These are phyloP conservation scores for Montipora capricornis DNA, from an alignment of 64 coral and sea anemone species.

Conservation along the genomic window DNA sequence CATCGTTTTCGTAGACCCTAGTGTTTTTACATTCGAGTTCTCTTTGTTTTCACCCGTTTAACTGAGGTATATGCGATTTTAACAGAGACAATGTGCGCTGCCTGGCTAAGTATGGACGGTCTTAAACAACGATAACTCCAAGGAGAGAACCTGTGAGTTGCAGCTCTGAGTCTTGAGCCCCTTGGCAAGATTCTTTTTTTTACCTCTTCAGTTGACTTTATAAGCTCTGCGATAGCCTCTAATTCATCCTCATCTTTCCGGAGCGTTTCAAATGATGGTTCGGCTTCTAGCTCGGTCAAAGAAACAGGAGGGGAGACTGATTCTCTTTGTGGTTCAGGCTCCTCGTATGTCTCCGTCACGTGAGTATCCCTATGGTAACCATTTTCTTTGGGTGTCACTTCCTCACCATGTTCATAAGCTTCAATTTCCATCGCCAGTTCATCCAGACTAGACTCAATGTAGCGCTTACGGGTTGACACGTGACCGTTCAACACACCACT, in stretches of 20 bases:
- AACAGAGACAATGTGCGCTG: too few relatives aligned
- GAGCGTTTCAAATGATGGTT: neutral
- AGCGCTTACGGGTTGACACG: slow-evolving; percentile 58
- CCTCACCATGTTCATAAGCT: slow-evolving; percentile 66
- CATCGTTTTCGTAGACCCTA: too few relatives aligned
- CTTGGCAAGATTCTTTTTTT: too few relatives aligned
- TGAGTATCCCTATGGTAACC: neutral
- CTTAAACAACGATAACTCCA: too few relatives aligned
- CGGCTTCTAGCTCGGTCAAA: neutral
- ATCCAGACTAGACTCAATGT: slow-evolving; percentile 90
- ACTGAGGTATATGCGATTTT: too few relatives aligned
- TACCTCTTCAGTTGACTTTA: slow-evolving; percentile 17
- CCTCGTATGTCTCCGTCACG: neutral
- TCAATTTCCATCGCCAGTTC: slow-evolving; percentile 92
- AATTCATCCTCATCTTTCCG: neutral
- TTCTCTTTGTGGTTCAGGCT: neutral
- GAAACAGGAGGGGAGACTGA: neutral
- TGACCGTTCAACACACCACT: slow-evolving; percentile 57
- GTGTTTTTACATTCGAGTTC: too few relatives aligned
- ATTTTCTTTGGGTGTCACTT: neutral
- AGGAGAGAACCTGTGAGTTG: too few relatives aligned
- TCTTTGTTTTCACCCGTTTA: too few relatives aligned
- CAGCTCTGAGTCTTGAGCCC: too few relatives aligned
- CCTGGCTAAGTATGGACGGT: too few relatives aligned
- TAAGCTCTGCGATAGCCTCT: neutral